Conservation (phyloP, 2,113 vertebrate genomes). For the Chlamydotis undulata region DNA sequence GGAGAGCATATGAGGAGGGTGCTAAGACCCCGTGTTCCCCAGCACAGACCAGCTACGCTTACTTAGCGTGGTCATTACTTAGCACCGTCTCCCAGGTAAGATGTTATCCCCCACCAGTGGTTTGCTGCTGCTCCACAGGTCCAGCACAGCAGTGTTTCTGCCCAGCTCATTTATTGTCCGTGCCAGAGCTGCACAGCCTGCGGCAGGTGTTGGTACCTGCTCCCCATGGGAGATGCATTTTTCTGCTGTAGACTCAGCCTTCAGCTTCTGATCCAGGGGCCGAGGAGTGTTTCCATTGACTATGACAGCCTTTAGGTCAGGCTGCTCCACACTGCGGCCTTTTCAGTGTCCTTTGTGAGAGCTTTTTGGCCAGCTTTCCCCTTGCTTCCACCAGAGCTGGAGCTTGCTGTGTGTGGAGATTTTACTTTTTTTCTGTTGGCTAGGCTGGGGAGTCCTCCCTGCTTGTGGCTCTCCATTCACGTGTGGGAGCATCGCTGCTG, state of each 20-base stretch:
- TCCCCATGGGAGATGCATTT: neutral
- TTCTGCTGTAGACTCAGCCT: neutral
- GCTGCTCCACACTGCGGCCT: neutral
- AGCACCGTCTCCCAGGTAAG: neutral
- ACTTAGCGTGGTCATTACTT: neutral
- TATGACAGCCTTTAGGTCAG: neutral
- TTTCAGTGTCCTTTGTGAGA: constrained; percentile 37
- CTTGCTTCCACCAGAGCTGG: neutral
- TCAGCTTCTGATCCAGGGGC: neutral
- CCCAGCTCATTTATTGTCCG: fast-evolving
- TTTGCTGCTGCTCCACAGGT: neutral
- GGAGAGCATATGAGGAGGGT: neutral
- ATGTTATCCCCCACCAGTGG: neutral
- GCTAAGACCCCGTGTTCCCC: neutral
- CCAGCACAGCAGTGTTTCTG: neutral
- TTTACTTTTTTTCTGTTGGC: neutral
- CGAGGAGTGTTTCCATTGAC: fast-evolving
- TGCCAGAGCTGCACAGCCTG: neutral
- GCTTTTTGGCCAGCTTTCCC: neutral
- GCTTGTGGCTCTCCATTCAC: neutral
- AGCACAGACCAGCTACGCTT: neutral
- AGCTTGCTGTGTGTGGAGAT: neutral
- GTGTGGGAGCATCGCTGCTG: neutral
- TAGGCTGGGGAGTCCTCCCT: neutral
- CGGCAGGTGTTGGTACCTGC: neutral